phyloP scores from a whole-genome alignment of 2,113 vertebrate species.

The Pandion haliaetus region DNA sequence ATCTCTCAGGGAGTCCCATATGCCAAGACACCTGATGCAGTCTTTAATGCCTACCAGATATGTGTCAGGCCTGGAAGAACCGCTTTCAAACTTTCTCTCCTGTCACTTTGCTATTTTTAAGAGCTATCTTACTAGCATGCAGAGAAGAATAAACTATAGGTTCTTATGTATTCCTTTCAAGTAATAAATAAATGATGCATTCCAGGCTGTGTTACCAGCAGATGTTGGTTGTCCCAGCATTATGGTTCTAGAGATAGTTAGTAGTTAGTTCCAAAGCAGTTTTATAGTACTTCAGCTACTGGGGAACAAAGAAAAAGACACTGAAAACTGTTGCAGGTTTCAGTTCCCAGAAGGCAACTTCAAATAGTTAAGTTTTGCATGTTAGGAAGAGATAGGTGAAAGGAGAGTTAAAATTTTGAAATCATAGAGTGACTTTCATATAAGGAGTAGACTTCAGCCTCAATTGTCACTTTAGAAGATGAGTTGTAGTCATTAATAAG shows the following conservation, averaged over 20 bases:
- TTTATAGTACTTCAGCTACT: neutral
- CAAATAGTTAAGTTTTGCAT: neutral
- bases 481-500: neutral
- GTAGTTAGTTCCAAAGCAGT: neutral
- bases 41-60: neutral
- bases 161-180: neutral
- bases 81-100: neutral
- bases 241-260: neutral
- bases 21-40: slow-evolving; percentile 5
- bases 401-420: neutral
- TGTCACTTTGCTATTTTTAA: neutral
- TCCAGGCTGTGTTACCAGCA: neutral
- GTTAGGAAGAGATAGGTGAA: neutral
- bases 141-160: neutral
- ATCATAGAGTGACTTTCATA: neutral
- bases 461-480: neutral
- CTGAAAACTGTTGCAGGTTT: neutral
- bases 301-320: neutral
- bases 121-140: neutral
- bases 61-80: neutral
- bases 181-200: neutral
- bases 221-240: neutral
- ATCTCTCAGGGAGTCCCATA: neutral
- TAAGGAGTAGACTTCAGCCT: neutral
- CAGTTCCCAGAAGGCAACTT: neutral